Conservation (phyloP, 2,797 vertebrate genomes). For the Dromococcyx pavoninus region DNA sequence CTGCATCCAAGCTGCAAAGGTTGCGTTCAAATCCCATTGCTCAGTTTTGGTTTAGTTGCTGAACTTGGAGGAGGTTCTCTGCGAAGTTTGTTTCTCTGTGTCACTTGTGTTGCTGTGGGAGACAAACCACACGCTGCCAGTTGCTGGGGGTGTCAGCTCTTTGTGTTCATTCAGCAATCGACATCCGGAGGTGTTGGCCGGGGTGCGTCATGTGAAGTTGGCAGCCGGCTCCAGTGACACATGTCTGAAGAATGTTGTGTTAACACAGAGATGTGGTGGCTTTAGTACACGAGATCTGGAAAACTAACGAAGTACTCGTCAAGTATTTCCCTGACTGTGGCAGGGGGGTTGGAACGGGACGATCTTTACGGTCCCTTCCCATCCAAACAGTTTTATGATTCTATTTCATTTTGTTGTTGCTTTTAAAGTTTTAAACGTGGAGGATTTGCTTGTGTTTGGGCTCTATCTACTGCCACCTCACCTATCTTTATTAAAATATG, state of each 20-base stretch:
- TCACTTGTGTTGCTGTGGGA: not conserved
- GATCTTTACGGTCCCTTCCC: too few species aligned
- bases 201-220: not conserved
- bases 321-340: not conserved
- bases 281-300: not conserved
- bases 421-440: not conserved
- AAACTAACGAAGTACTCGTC: not conserved
- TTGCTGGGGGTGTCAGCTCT: not conserved
- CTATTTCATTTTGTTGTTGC: not conserved
- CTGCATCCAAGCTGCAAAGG: not conserved
- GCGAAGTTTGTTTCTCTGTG: not conserved
- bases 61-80: not conserved
- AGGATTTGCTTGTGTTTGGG: not conserved
- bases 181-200: not conserved
- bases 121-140: not conserved
- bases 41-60: not conserved
- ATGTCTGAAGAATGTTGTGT: constrained; percentile 29
- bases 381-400: too few species aligned
- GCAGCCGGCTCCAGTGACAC: not conserved
- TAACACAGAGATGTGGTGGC: not conserved
- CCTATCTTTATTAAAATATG: not conserved
- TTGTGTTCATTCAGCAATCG: not conserved
- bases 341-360: too few species aligned
- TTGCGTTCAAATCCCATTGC: not conserved
- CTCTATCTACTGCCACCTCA: not conserved